Evolutionary conservation across 2,113 vertebrate species (phyloP).

Genomic region (Kryptolebias marmoratus): DNA sequence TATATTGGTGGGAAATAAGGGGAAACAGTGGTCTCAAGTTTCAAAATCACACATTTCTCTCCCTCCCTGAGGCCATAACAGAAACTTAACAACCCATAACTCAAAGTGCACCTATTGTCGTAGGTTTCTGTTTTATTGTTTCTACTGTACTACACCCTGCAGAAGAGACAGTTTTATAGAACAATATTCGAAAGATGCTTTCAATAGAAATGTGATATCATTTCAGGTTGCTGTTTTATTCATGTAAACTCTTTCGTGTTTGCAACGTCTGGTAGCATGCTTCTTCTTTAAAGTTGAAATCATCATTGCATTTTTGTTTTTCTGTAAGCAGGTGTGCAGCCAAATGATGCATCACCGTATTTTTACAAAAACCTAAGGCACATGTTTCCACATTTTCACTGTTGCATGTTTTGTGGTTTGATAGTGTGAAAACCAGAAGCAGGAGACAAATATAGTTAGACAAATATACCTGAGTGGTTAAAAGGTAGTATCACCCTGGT

Average conservation of each 20-base stretch:
- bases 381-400: too few relatives aligned
- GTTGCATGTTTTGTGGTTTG: too few relatives aligned
- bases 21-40: constrained; percentile 1
- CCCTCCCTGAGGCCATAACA: background rate
- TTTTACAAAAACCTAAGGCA: too few relatives aligned
- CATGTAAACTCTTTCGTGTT: background rate
- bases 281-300: background rate
- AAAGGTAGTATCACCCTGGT: background rate
- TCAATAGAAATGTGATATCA: background rate
- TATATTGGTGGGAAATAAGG: background rate
- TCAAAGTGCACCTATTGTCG: background rate
- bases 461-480: too few relatives aligned
- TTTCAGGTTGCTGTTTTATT: background rate
- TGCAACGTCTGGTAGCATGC: too few relatives aligned
- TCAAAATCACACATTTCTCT: constrained; percentile 11
- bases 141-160: background rate
- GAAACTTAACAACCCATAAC: constrained; percentile 1
- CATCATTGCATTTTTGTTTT: background rate
- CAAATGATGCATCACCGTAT: too few relatives aligned
- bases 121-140: background rate
- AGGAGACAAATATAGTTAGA: background rate
- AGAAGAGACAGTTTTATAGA: background rate
- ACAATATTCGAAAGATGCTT: background rate
- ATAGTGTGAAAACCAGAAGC: background rate
- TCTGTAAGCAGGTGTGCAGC: too few relatives aligned